Evolutionary conservation across 2,888 invertebrate species (phyloP), one percentile per base, ranked within the genome.

Genomic region (Boloria euphrosyne): DNA sequence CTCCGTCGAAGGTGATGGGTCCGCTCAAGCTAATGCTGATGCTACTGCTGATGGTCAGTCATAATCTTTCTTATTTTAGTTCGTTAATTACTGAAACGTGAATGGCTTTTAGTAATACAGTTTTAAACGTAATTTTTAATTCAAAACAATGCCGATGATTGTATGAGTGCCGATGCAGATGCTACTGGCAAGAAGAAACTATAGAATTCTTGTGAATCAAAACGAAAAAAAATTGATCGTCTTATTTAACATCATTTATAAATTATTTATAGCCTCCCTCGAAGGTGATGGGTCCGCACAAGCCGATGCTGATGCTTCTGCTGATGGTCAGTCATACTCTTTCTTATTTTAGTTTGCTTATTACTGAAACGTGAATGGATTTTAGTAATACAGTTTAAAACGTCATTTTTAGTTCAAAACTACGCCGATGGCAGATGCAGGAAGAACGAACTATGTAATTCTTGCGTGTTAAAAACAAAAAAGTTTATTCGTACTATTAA

Each of bases 101-200:
- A 31, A 31, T 31, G 5, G 7, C 5, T 31, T 31, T 31, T 0
- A 31, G 1, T 31, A 31, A 31, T 31, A 5, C 7, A 31, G 31
- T 31, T 31, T 59, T n/a, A n/a, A 31, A 7, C 31, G 5, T 54
- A 10, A 38, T 44, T 43, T 66, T 18, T 5, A 69, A 63, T 66
- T 0, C 14, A 13, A 22, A 66, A 22, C 17, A 18, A 22, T 3
- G 54, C 49, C 13, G 17, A 46, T 7, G 49, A 47, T 13, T 13
- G 27, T 16, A 52, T 38, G 13, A 14, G 10, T 2, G 58, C 62
- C 18, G 22, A 47, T 3, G 44, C 66, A 13, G 46, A 6, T 7
- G 62, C 55, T 18, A 49, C 4, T 13, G 54, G 55, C 55, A 49
- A 55, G 47, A n/a, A 5, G 3, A 18, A 14, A 14, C 13, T 13